Evolutionary conservation across 2,888 invertebrate genomes (phyloP), one percentile per base, ranked within the genome.

Genomic region (Vanessa cardui): DNA sequence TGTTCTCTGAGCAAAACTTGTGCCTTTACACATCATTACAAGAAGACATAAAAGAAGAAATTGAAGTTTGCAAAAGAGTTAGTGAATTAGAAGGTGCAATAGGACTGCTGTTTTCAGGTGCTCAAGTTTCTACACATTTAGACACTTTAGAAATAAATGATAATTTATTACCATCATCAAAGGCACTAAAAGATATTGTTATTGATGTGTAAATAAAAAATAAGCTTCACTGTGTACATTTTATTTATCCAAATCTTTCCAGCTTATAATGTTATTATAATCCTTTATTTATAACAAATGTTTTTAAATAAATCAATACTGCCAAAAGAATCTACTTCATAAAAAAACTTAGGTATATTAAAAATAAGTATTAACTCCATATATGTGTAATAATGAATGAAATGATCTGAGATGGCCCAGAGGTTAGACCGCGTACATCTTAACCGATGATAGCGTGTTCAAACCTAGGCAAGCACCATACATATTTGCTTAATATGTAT

Each of bases 51-150:
- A 89, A 94, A 72, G 93, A 94, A 70, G 98, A 98, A 89, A 94
- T 95, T 68, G 89, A 94, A 47, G 87, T 96, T n/a, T 94, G 95
- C 65, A 91, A 94, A 73, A 92, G 94, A 62, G 86, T 96, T 45
- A 84, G 94, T 69, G 93, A 94, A 76, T 82, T 97, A 39, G 95
- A 96, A 85, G 97, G 97, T 15, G 94, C 94, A 33, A 90, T 97
- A 69, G 94, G 95, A 75, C 91, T 96, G 83, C 83, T 97, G 39
- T 83, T 96, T 70, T 93, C 95, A 31, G 95, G 94, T 58, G 93
- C 95, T 9, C 93, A 88, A 80, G 88, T 92, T 9, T 89, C 90
- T 20, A 85, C 89, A 68, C 86, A 86, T 74, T 81, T 69, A 76
- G 83, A 90, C 74, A 74, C 76, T 50, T 64, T 83, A 59, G 89